Conservation (phyloP, 2,888 invertebrate species). For the Spicauda simplicius region DNA sequence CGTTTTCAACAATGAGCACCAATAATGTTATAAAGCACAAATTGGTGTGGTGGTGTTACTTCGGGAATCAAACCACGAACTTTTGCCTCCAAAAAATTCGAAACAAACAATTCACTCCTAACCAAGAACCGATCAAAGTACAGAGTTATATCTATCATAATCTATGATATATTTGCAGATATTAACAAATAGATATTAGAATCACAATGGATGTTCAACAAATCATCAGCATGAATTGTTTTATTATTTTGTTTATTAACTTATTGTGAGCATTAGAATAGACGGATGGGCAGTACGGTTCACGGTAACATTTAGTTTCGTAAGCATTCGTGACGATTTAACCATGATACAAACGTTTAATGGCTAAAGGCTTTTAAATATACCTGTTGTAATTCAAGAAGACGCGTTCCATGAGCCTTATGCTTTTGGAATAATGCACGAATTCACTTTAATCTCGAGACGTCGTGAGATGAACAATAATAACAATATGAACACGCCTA, state of each 20-base stretch:
- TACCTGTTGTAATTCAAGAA: constrained; percentile 12
- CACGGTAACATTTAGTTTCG: constrained; percentile 43
- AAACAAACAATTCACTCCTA: neutral
- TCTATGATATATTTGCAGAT: neutral
- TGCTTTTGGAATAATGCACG: neutral
- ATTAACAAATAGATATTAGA: constrained; percentile 20
- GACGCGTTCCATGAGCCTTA: neutral
- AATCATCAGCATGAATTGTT: constrained; percentile 31
- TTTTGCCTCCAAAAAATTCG: too few relatives aligned
- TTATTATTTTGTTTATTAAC: constrained; percentile 36
- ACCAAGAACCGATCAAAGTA: too few relatives aligned
- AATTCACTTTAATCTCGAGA: constrained; percentile 6
- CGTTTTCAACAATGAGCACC: too few relatives aligned
- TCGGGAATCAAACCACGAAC: too few relatives aligned
- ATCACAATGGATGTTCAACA: constrained; percentile 30
- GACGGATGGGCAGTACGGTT: constrained; percentile 42
- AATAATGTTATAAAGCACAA: too few relatives aligned
- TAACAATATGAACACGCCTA: constrained; percentile 76
- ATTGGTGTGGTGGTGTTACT: too few relatives aligned
- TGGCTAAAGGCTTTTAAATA: constrained; percentile 70
- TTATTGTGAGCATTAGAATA: constrained; percentile 36
- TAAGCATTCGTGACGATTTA: constrained; percentile 66
- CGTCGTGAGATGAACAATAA: constrained; percentile 14
- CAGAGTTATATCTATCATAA: neutral
- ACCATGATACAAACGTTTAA: constrained; percentile 61